These are phyloP conservation scores for Ashinkailepas kermadecensis DNA, from an alignment of 2,888 invertebrate species.

Conservation along the genomic window DNA sequence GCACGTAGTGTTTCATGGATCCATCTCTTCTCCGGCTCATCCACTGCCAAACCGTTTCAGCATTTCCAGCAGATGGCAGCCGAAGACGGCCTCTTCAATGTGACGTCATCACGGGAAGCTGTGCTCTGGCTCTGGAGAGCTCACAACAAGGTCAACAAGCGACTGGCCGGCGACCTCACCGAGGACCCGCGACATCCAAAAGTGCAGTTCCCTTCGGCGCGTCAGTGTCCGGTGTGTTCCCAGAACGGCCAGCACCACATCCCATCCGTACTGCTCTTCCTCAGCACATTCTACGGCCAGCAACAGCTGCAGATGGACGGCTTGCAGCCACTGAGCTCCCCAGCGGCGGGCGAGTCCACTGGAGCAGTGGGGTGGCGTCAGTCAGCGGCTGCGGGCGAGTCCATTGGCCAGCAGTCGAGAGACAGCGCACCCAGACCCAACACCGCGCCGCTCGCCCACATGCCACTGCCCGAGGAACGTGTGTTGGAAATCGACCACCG, in stretches of 20 bases:
- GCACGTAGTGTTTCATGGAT: too few relatives aligned
- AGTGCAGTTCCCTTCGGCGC: slow-evolving; percentile 68
- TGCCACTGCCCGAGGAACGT: too few relatives aligned
- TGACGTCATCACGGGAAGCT: slow-evolving; percentile 60
- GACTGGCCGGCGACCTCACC: slow-evolving; percentile 73
- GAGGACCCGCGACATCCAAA: slow-evolving; percentile 89
- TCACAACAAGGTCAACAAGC: slow-evolving; percentile 85
- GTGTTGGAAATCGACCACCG: too few relatives aligned
- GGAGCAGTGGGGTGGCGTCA: not conserved
- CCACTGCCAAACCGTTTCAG: slow-evolving; percentile 37
- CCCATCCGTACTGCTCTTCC: not conserved
- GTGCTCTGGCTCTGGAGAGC: slow-evolving; percentile 90
- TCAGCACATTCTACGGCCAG: not conserved
- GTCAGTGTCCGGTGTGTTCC: slow-evolving; percentile 60
- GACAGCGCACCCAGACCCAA: too few relatives aligned
- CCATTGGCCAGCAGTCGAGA: not conserved
- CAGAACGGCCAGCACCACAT: not conserved
- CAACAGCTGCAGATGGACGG: not conserved
- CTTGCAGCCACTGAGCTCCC: not conserved
- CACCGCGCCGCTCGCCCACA: too few relatives aligned
- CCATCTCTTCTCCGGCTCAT: too few relatives aligned
- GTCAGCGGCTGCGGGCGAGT: not conserved
- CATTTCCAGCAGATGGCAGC: slow-evolving; percentile 84
- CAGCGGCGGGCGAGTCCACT: not conserved
- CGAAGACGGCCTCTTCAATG: slow-evolving; percentile 59